A percentile compares a stretch with the other conserved stretches of the same genome.
Conservation (phyloP, 2,113 vertebrate species). For the Ranitomeya variabilis region DNA sequence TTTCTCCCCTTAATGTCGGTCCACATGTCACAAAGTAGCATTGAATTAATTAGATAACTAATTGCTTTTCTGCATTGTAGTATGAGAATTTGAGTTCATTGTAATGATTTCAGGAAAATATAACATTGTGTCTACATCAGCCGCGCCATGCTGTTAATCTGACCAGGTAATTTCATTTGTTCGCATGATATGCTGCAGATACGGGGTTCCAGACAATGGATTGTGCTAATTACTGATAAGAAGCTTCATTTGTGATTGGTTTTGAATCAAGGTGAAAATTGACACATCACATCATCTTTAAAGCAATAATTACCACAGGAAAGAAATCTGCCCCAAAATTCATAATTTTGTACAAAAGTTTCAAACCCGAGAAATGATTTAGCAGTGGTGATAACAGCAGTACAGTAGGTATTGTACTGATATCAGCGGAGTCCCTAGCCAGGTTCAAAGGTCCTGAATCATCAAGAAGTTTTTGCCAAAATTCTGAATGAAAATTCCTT, state of each 20-base stretch:
- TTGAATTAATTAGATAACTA: not conserved
- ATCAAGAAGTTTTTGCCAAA: too few species aligned
- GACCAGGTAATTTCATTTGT: not conserved
- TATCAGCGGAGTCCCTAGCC: too few species aligned
- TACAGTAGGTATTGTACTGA: not conserved
- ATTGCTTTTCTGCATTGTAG: not conserved
- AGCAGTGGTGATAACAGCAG: not conserved
- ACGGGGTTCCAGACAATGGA: not conserved
- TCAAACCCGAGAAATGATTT: not conserved
- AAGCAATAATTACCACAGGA: not conserved
- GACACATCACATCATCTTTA: not conserved
- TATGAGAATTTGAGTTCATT: not conserved
- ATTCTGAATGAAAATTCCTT: too few species aligned
- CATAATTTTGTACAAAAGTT: not conserved
- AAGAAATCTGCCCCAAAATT: not conserved
- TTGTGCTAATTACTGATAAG: not conserved
- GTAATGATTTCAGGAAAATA: not conserved
- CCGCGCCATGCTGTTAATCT: not conserved
- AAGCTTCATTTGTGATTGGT: not conserved
- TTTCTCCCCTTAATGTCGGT: too few species aligned
- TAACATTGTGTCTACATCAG: not conserved
- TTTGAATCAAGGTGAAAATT: not conserved
- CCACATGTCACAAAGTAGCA: too few species aligned
- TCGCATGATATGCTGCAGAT: constrained; percentile 17
- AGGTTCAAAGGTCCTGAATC: too few species aligned